Evolutionary conservation across 2,888 invertebrate genomes (phyloP).

Genomic region (Cryptops parisi): DNA sequence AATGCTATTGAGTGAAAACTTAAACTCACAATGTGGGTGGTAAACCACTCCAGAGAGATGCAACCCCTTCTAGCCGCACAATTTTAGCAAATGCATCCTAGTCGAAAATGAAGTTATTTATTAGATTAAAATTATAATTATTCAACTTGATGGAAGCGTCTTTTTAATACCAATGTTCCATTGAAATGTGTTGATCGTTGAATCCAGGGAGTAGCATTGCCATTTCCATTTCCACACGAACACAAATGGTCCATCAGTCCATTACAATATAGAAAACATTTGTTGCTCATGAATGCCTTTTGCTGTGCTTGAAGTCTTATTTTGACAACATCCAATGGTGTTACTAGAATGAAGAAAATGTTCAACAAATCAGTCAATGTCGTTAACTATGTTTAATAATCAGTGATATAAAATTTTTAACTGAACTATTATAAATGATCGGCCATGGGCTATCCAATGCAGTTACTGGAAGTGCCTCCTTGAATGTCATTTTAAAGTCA

Average conservation of each 20-base stretch:
- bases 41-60: slow-evolving; percentile 91
- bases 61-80: slow-evolving; percentile 67
- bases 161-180: slow-evolving; percentile 38
- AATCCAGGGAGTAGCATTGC: slow-evolving; percentile 41
- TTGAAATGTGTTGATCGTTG: slow-evolving; percentile 49
- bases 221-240: slow-evolving; percentile 48
- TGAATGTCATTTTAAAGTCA: too few species aligned
- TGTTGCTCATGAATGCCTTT: slow-evolving; percentile 60
- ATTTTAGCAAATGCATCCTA: slow-evolving; percentile 96
- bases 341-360: too few species aligned
- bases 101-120: too few species aligned
- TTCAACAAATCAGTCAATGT: too few species aligned
- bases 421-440: too few species aligned
- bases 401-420: too few species aligned
- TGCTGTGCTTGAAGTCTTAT: slow-evolving; percentile 91
- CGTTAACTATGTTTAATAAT: too few species aligned
- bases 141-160: background rate
- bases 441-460: too few species aligned
- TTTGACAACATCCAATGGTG: slow-evolving; percentile 98
- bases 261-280: slow-evolving; percentile 93
- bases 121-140: too few species aligned
- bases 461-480: too few species aligned
- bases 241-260: slow-evolving; percentile 98
- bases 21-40: slow-evolving; percentile 62
- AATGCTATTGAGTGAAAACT: background rate